phyloP scores from a whole-genome alignment of 2,888 invertebrate species.

The Gandaritis pyraliata region DNA sequence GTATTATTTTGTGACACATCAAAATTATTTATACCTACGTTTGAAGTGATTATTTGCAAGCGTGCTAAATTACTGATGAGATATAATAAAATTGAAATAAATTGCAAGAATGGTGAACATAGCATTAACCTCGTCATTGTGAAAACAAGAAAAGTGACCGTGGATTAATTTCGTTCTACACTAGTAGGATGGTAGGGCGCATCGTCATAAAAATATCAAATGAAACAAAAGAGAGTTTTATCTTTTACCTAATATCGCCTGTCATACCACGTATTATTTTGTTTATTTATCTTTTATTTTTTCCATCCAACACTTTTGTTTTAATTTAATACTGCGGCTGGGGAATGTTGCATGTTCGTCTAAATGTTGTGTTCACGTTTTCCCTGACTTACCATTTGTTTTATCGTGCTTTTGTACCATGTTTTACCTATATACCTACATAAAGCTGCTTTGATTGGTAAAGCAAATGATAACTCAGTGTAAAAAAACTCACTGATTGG shows the following conservation, averaged over 20 bases:
- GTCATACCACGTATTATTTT: slow-evolving; percentile 64
- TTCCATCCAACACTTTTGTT: slow-evolving; percentile 78
- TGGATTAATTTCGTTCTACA: slow-evolving; percentile 37
- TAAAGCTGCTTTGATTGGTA: slow-evolving; percentile 5
- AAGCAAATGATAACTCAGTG: slow-evolving; percentile 53
- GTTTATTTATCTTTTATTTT: slow-evolving; percentile 63
- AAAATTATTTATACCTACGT: slow-evolving; percentile 55
- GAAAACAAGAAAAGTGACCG: slow-evolving; percentile 34
- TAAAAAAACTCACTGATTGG: slow-evolving; percentile 54
- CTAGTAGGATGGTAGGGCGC: slow-evolving; percentile 49
- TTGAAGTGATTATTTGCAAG: slow-evolving; percentile 45
- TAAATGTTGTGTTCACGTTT: slow-evolving; percentile 55
- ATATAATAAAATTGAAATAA: slow-evolving; percentile 23
- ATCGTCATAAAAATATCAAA: slow-evolving; percentile 45
- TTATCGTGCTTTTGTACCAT: slow-evolving; percentile 9
- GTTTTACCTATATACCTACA: background rate
- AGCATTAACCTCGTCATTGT: slow-evolving; percentile 40
- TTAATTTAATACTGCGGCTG: slow-evolving; percentile 79
- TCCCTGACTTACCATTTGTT: slow-evolving; percentile 59
- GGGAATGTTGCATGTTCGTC: slow-evolving; percentile 81
- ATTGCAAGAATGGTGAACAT: slow-evolving; percentile 38
- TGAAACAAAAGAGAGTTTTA: slow-evolving; percentile 49
- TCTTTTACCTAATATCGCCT: slow-evolving; percentile 72
- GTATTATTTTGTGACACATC: slow-evolving; percentile 86
- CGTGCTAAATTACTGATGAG: slow-evolving; percentile 39